A percentile compares a stretch with the other conserved stretches of the same genome.
Evolutionary conservation across 2,113 vertebrate genomes (phyloP).

Genomic region (Calidris pugnax): DNA sequence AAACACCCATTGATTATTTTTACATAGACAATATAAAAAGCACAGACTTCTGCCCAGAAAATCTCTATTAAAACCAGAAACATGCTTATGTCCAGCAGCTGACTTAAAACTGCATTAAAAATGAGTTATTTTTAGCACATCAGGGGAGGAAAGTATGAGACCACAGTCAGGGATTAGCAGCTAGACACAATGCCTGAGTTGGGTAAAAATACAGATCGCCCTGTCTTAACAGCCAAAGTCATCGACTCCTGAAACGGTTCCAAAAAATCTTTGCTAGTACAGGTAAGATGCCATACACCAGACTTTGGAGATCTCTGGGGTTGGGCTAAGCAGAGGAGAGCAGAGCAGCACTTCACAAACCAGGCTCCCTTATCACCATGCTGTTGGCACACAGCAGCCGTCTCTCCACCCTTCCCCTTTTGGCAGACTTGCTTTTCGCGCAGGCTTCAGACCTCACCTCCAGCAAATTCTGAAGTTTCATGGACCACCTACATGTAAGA

Average conservation of each 20-base stretch:
- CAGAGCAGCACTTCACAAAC: background rate
- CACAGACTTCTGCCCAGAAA: background rate
- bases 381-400: background rate
- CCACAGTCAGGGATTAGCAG: background rate
- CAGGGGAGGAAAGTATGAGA: background rate
- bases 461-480: background rate
- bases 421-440: background rate
- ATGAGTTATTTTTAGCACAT: background rate
- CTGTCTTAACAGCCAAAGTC: background rate
- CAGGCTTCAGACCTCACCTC: background rate
- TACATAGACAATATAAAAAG: background rate
- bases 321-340: background rate
- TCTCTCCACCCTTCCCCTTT: background rate
- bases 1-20: background rate
- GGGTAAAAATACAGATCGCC: background rate
- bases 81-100: background rate
- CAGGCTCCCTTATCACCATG: rapidly evolving
- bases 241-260: background rate
- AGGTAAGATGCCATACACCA: background rate
- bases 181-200: background rate
- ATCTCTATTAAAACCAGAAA: background rate
- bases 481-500: rapidly evolving
- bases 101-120: background rate
- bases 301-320: background rate
- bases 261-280: background rate